phyloP scores from a whole-genome alignment of 1,140 invertebrate genomes.

The Aphelenchoides besseyi region DNA sequence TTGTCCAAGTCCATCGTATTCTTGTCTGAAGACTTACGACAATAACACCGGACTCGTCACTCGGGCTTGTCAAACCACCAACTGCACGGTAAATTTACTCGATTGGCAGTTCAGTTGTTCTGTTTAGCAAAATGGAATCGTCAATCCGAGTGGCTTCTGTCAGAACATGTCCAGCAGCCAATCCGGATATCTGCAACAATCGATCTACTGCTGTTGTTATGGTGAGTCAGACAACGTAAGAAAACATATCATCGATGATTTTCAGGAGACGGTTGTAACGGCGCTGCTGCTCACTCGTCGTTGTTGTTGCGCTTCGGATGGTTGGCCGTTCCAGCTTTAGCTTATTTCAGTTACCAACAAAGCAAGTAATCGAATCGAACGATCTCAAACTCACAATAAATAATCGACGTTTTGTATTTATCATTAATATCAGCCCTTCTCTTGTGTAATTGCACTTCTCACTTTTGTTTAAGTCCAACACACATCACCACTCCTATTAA shows the following conservation, averaged over 20 bases:
- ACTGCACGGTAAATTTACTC: background rate
- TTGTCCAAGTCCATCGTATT: background rate
- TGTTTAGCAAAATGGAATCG: background rate
- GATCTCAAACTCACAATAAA: too few relatives aligned
- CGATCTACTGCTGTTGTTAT: too few relatives aligned
- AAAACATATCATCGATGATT: background rate
- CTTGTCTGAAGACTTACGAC: conserved; percentile 11
- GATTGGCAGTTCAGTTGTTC: background rate
- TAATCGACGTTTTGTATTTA: background rate
- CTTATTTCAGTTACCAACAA: background rate
- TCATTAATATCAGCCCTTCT: too few relatives aligned
- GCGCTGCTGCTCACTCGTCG: background rate
- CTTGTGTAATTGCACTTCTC: too few relatives aligned
- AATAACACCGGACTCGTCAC: background rate
- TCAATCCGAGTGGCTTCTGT: background rate
- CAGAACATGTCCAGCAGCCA: background rate
- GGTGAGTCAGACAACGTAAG: too few relatives aligned
- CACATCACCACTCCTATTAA: too few relatives aligned
- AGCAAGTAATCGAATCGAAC: background rate
- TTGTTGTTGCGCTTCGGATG: conserved; percentile 3
- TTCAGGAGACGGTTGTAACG: background rate
- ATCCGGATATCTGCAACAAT: too few relatives aligned
- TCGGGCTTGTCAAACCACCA: conserved; percentile 5
- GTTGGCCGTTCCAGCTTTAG: background rate
- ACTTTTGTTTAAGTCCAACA: too few relatives aligned